Evolutionary conservation across 2,797 vertebrate species (phyloP).

Genomic region (Dendrocincla tyrannina): DNA sequence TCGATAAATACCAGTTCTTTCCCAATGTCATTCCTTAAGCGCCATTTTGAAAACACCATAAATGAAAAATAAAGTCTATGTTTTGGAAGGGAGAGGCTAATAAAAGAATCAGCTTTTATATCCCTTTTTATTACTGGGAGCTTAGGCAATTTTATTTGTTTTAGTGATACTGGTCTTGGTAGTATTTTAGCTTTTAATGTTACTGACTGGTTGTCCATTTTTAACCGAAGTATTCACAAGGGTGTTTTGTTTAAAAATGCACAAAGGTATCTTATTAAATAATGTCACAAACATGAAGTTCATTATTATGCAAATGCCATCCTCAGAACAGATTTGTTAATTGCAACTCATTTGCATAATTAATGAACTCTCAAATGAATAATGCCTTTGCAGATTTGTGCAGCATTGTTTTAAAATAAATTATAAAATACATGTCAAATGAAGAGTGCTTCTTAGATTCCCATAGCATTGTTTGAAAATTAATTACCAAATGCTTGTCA

Average conservation of each 20-base stretch:
- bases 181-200: conserved; percentile 47
- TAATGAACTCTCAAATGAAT: conserved; percentile 94
- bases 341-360: conserved; percentile 94
- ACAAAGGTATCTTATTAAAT: conserved; percentile 91
- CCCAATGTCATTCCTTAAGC: not conserved
- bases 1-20: conserved; percentile 12
- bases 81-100: conserved; percentile 48
- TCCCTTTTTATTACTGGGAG: conserved; percentile 56
- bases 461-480: conserved; percentile 82
- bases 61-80: conserved; percentile 53
- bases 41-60: not conserved
- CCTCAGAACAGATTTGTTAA: conserved; percentile 92
- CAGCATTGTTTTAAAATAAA: conserved; percentile 89
- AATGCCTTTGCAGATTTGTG: conserved; percentile 89
- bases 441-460: conserved; percentile 79
- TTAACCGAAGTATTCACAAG: conserved; percentile 70
- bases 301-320: conserved; percentile 92
- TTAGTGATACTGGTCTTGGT: conserved; percentile 47
- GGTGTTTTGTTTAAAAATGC: conserved; percentile 81
- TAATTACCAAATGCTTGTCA: conserved; percentile 85
- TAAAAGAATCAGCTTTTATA: conserved; percentile 30
- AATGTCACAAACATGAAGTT: conserved; percentile 87
- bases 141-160: conserved; percentile 61
- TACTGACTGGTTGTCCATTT: conserved; percentile 66
- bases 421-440: conserved; percentile 89